Percentiles rank a stretch among this genome's conserved stretches.
These are phyloP conservation scores for Cotesia typhae DNA, from an alignment of 1,140 invertebrate genomes.

Conservation along the genomic window DNA sequence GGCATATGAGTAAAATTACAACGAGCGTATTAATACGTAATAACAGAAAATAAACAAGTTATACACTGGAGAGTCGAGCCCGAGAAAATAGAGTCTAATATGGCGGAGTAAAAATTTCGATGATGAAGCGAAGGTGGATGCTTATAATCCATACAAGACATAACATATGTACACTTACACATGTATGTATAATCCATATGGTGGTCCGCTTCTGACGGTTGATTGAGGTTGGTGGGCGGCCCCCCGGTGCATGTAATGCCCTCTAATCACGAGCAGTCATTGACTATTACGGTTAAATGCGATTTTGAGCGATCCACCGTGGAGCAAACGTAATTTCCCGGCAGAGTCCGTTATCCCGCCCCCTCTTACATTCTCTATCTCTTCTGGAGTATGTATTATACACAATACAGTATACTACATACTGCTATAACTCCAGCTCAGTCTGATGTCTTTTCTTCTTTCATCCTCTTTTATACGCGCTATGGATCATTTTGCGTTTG, in stretches of 20 bases:
- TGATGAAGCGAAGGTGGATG: not conserved
- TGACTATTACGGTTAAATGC: conserved; percentile 54
- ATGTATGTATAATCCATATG: conserved; percentile 2
- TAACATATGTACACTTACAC: too few relatives aligned
- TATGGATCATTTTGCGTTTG: conserved; percentile 35
- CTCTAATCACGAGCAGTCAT: conserved; percentile 54
- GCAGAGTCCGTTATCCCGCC: conserved; percentile 23
- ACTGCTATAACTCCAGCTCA: conserved; percentile 28
- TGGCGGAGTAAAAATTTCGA: conserved; percentile 9
- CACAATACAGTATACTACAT: not conserved
- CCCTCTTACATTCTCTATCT: conserved; percentile 13
- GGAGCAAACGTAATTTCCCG: conserved; percentile 42
- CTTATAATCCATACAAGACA: too few relatives aligned
- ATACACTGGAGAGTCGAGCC: not conserved
- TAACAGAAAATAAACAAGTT: not conserved
- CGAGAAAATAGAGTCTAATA: not conserved
- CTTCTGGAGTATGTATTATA: conserved; percentile 10
- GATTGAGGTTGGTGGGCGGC: conserved; percentile 56
- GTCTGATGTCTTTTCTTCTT: conserved; percentile 16
- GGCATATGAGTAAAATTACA: too few relatives aligned
- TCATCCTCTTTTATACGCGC: conserved; percentile 12
- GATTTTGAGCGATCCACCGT: conserved; percentile 51
- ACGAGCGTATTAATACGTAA: not conserved
- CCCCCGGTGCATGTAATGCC: conserved; percentile 49
- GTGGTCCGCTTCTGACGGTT: conserved; percentile 40